Conservation (phyloP, 1,140 invertebrate species). For the Drosophila simulans region DNA sequence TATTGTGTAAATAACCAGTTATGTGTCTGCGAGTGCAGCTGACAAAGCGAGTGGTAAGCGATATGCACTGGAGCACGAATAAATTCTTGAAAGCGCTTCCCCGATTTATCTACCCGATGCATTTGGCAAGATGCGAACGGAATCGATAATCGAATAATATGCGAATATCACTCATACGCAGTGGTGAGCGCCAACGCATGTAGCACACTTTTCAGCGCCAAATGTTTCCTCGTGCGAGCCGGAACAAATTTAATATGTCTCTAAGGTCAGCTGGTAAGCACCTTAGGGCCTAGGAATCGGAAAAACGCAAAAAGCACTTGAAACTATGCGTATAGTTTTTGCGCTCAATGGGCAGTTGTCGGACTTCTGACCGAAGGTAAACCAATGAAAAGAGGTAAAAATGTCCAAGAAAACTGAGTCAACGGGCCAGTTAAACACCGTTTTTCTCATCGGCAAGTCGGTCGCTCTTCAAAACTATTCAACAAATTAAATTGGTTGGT, state of each 20-base stretch:
- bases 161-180: not conserved
- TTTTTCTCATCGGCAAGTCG: constrained; percentile 37
- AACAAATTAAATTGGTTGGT: not conserved
- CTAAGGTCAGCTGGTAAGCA: constrained; percentile 46
- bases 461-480: not conserved
- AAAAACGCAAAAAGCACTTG: constrained; percentile 20
- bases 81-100: constrained; percentile 22
- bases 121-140: not conserved
- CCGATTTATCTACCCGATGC: constrained; percentile 4
- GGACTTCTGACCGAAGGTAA: constrained; percentile 50
- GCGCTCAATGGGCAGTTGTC: constrained; percentile 59
- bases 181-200: not conserved
- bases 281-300: constrained; percentile 15
- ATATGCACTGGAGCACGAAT: constrained; percentile 42
- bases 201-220: constrained; percentile 5
- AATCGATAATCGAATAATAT: constrained; percentile 4
- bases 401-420: constrained; percentile 25
- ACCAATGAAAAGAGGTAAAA: constrained; percentile 49
- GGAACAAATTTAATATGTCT: constrained; percentile 27
- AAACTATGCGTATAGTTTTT: constrained; percentile 27
- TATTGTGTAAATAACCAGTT: constrained; percentile 62
- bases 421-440: constrained; percentile 41
- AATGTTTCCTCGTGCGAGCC: not conserved
- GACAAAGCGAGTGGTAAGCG: constrained; percentile 55
- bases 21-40: constrained; percentile 38